A percentile compares a stretch with the other conserved stretches of the same genome.
Evolutionary conservation across 2,888 invertebrate species (phyloP).

Genomic region (Leptopilina drosophilae): DNA sequence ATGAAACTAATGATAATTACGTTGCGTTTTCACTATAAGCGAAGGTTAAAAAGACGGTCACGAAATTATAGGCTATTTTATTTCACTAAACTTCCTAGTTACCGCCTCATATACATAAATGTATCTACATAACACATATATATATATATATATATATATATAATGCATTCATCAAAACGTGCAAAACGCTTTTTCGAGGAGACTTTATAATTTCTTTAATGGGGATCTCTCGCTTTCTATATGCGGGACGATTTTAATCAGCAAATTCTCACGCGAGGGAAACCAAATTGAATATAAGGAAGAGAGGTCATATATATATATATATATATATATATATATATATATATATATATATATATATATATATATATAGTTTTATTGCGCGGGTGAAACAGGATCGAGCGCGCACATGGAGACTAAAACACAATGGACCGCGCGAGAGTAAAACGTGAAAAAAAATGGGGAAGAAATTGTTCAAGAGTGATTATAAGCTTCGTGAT

Average conservation of each 20-base stretch:
- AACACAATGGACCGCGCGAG: constrained; percentile 54
- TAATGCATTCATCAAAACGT: constrained; percentile 10
- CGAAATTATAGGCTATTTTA: constrained; percentile 29
- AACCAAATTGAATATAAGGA: constrained; percentile 50
- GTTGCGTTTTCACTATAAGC: constrained; percentile 4
- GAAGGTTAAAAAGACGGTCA: constrained; percentile 21
- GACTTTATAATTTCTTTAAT: constrained; percentile 8
- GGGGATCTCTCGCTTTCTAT: constrained; percentile 39
- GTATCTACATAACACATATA: too few relatives aligned
- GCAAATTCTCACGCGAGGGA: constrained; percentile 38
- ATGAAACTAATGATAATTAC: background rate
- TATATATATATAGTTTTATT: too few relatives aligned
- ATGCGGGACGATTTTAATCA: constrained; percentile 23
- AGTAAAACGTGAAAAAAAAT: constrained; percentile 46
- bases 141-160: too few relatives aligned
- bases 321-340: too few relatives aligned
- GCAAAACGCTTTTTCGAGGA: background rate
- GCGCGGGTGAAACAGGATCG: constrained; percentile 41
- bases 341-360: too few relatives aligned
- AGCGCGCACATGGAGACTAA: constrained; percentile 44
- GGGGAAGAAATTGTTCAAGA: constrained; percentile 58
- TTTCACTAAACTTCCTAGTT: background rate
- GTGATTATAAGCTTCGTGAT: constrained; percentile 52
- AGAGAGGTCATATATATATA: too few relatives aligned
- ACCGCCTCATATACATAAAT: background rate